Conservation (phyloP, 1,140 invertebrate species). For the Paralvinella palmiformis region DNA sequence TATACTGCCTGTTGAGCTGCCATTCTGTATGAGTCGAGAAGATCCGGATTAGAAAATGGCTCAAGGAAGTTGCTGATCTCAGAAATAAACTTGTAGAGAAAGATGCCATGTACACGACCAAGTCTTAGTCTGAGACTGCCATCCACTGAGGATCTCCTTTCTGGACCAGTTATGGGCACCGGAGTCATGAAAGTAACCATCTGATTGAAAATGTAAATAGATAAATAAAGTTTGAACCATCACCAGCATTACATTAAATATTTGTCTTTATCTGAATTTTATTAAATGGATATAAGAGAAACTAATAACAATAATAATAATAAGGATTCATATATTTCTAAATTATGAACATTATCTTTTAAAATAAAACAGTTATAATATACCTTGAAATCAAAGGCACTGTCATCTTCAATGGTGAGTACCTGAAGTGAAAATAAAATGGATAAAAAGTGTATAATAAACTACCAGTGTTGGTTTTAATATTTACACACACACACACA, state of each 20-base stretch:
- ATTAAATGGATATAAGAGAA: not conserved
- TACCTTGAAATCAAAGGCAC: conserved; percentile 13
- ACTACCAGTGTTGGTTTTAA: not conserved
- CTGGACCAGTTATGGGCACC: conserved; percentile 53
- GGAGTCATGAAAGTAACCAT: too few relatives aligned
- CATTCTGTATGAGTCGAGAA: conserved; percentile 39
- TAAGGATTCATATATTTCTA: not conserved
- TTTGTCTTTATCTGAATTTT: not conserved
- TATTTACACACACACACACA: not conserved
- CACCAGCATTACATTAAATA: not conserved
- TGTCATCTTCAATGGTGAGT: conserved; percentile 29
- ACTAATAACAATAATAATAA: not conserved
- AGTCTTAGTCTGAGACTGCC: conserved; percentile 52
- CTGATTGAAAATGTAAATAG: too few relatives aligned
- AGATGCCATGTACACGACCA: conserved; percentile 65
- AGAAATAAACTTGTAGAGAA: conserved; percentile 65
- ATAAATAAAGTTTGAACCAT: not conserved
- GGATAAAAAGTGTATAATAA: not conserved
- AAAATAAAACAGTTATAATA: not conserved
- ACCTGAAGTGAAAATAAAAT: conserved; percentile 29
- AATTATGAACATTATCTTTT: not conserved
- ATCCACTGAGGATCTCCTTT: not conserved
- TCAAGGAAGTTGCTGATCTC: conserved; percentile 58
- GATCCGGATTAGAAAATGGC: conserved; percentile 55
- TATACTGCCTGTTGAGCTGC: conserved; percentile 32